These are phyloP conservation scores for Megaceryle alcyon DNA, from an alignment of 2,797 vertebrate genomes.

Conservation along the genomic window DNA sequence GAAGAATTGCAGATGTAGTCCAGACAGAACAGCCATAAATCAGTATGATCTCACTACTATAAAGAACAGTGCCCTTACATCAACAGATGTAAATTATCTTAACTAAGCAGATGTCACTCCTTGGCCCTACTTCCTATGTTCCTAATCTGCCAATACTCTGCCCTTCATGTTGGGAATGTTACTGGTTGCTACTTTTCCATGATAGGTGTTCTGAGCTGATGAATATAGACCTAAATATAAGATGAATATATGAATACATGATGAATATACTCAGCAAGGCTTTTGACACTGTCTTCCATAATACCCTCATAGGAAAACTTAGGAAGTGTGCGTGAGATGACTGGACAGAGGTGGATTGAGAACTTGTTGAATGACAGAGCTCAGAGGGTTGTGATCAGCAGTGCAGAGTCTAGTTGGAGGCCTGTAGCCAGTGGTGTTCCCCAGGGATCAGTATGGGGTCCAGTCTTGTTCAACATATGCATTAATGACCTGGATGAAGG, in stretches of 20 bases:
- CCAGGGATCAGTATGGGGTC: neutral
- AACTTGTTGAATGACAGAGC: neutral
- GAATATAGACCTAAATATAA: neutral
- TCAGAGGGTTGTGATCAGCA: neutral
- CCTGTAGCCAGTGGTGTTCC: neutral
- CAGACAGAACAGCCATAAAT: neutral
- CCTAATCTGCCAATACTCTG: neutral
- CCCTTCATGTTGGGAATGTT: neutral
- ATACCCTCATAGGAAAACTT: neutral
- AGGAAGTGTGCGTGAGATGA: neutral
- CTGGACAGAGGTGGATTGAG: neutral
- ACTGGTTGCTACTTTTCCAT: neutral
- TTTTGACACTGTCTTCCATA: neutral
- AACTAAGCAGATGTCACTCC: neutral
- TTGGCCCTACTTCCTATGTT: neutral
- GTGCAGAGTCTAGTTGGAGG: neutral
- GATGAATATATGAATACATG: neutral
- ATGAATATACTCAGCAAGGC: neutral
- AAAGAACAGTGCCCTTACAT: neutral
- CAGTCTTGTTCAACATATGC: neutral
- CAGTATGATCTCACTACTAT: neutral
- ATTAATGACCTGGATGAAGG: neutral
- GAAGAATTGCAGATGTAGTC: neutral
- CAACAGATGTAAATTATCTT: neutral
- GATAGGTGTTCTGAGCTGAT: neutral